Evolutionary conservation across 2,888 invertebrate species (phyloP).

Genomic region (Belgica antarctica): DNA sequence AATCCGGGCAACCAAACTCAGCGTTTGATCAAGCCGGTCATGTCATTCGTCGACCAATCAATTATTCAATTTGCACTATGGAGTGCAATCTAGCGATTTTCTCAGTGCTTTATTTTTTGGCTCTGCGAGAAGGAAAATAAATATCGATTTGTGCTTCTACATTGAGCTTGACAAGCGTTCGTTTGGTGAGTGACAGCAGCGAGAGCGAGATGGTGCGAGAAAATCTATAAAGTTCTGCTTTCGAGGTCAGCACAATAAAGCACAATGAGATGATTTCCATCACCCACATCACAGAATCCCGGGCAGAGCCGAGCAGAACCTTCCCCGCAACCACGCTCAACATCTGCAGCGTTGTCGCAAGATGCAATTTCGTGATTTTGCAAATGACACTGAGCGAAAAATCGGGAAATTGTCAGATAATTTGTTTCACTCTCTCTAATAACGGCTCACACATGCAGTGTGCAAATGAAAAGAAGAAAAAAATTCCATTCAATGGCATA

Average conservation of each 20-base stretch:
- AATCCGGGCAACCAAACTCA: too few relatives aligned
- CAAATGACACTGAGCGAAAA: constrained; percentile 27
- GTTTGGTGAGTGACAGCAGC: background rate
- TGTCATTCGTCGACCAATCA: constrained; percentile 25
- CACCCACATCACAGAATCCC: constrained; percentile 7
- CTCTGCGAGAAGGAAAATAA: background rate
- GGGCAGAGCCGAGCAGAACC: background rate
- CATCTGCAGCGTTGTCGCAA: background rate
- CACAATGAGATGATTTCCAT: background rate
- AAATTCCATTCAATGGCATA: background rate
- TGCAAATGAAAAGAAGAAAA: too few relatives aligned
- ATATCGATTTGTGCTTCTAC: constrained; percentile 10
- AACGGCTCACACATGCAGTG: background rate
- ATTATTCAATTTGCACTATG: constrained; percentile 1
- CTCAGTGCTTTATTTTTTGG: too few relatives aligned
- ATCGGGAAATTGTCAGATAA: background rate
- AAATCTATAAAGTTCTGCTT: background rate
- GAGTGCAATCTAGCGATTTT: constrained; percentile 20
- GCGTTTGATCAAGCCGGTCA: background rate
- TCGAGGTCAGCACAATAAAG: constrained; percentile 5
- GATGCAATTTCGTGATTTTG: constrained; percentile 20
- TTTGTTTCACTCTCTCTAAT: background rate
- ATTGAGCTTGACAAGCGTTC: constrained; percentile 8
- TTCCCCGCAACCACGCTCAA: background rate
- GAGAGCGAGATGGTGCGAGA: constrained; percentile 3